Evolutionary conservation across 1,140 invertebrate genomes (phyloP), one percentile per base, ranked within the genome.

Genomic region (Melanaphis sacchari): DNA sequence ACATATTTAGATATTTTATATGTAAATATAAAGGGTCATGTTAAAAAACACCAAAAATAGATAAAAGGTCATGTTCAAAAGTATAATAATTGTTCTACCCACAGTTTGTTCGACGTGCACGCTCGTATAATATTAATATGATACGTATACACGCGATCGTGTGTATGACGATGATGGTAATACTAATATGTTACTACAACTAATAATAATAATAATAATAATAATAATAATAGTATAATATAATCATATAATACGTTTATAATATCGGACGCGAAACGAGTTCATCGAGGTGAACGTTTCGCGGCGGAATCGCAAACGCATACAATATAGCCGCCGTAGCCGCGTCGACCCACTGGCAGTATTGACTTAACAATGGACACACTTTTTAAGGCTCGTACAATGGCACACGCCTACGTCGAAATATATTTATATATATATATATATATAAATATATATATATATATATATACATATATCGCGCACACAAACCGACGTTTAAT

Each of bases 231-330:
- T 81, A 82, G 36, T 22, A 38, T 40, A 38, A 82, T 82, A 38
- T 38, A 9, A 40, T 38, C 11, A 59, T 59, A 66, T 66, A 66
- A 66, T 66, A 66, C 59, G 31, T 66, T 66, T 66, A n/a, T 66
- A 66, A 66, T 43, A 85, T 85, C 18, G 41, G 41, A 49, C 85
- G n/a, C n/a, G 22, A n/a, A 49, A 88, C 85, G 43, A 40, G 43
- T 46, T 88, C 85, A 49, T 88, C 21, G 85, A 88, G 85, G 85
- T 88, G 85, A 88, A 88, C 85, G 43, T 88, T 88, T 88, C 41
- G 31, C 84, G 59, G 31, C 84, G 15, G 84, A 87, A 87, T 88
- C 85, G 85, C 85, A 2, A 11, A 7, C 40, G 31, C 4, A 46
- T 4, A 87, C 15, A 49, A 59, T 59, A 66, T n/a, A n/a, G 11